Evolutionary conservation across 2,113 vertebrate species (phyloP), one percentile per base, ranked within the genome.

Genomic region (Nothobranchius kuhntae): DNA sequence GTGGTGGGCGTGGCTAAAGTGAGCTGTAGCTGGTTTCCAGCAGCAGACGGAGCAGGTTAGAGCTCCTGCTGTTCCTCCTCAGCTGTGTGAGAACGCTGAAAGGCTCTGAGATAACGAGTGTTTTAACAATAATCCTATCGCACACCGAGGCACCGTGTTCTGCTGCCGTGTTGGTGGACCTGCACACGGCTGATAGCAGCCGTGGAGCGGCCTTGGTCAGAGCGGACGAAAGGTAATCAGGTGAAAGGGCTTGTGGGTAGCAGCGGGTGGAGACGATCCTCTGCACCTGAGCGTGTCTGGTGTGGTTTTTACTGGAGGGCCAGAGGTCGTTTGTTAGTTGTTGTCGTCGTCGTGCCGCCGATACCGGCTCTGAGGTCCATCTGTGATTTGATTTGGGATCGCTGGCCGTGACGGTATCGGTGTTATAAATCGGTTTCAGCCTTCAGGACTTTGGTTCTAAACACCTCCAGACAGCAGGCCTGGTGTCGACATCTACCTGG

Each of bases 171-270:
- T 55, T 59, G 68, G 47, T 48, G 75, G 40, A 68, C 21, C 50
- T 57, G 48, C 64, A 72, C 30, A 54, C 2, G 21, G 9, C 70
- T 72, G 86, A 88, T 88, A 89, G 71, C 78, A 81, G 40, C 55
- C 35, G 64, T 58, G 58, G 51, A 44, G 57, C 52, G 83, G 68
- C 89, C 89, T 91, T 89, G 86, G 65, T 73, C 40, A 53, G 45
- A 78, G 60, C 13, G 14, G 69, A 55, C n/a, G 36, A 75, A 77
- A 83, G 67, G 59, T 67, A 78, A 87, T 48, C 44, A 65, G 78
- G 82, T 83, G 68, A 91, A 81, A 81, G 75, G 78, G 46, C 60
- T 13, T 48, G 9, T 42, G 48, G 36, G 70, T 61, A 66, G 61
- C 7, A 44, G n/a, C 45, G 15, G 14, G 14, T 46, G 8, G 14